A percentile compares a stretch with the other conserved stretches of the same genome.
Conservation (phyloP, 2,888 invertebrate species). For the Drosophila greeni region DNA sequence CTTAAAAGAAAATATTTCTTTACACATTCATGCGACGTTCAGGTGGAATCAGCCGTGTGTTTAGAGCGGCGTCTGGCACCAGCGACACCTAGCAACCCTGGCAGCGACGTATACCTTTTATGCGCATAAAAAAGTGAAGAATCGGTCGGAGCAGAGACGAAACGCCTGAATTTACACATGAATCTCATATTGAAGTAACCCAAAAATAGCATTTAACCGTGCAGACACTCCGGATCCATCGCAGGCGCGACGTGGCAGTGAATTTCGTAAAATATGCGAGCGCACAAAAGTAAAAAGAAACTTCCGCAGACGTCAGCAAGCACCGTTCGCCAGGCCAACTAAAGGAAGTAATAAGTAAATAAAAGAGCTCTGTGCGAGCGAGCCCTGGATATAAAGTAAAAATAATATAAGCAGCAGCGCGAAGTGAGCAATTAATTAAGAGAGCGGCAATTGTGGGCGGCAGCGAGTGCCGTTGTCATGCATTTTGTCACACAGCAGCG, state of each 20-base stretch:
- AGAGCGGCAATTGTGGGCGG: slow-evolving; percentile 35
- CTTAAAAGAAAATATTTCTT: not conserved
- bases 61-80: slow-evolving; percentile 18
- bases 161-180: slow-evolving; percentile 52
- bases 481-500: slow-evolving; percentile 68
- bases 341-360: slow-evolving; percentile 29
- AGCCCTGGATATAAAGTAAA: slow-evolving; percentile 10
- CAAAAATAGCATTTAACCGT: slow-evolving; percentile 42
- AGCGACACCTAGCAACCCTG: slow-evolving; percentile 47
- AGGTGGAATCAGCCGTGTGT: not conserved
- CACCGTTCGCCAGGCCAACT: slow-evolving; percentile 15
- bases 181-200: slow-evolving; percentile 56
- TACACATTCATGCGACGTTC: not conserved
- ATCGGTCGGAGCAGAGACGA: slow-evolving; percentile 29
- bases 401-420: not conserved
- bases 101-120: slow-evolving; percentile 51
- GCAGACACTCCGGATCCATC: slow-evolving; percentile 1
- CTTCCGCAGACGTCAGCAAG: slow-evolving; percentile 65
- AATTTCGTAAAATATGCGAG: slow-evolving; percentile 46
- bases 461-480: slow-evolving; percentile 63
- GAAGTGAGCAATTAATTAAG: slow-evolving; percentile 14
- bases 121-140: slow-evolving; percentile 51
- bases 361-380: slow-evolving; percentile 7
- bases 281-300: slow-evolving; percentile 59
- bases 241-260: slow-evolving; percentile 14